A percentile compares a stretch with the other conserved stretches of the same genome.
Conservation (phyloP, 2,113 vertebrate genomes). For the Antechinus stuartii region DNA sequence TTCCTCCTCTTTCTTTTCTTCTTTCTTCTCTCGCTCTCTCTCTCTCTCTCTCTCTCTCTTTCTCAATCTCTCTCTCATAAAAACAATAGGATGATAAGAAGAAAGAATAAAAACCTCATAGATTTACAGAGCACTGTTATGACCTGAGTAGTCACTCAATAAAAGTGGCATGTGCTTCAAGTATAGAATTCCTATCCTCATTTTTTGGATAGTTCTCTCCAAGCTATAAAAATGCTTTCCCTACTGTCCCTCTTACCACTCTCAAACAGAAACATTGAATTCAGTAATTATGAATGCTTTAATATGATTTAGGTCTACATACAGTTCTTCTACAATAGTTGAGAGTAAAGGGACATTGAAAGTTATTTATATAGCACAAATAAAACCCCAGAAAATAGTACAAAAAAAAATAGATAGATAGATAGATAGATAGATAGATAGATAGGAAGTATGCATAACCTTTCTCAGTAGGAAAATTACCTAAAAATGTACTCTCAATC, state of each 20-base stretch:
- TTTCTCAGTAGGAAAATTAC: neutral
- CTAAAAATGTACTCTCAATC: neutral
- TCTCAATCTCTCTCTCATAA: neutral
- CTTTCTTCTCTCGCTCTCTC: too few species aligned
- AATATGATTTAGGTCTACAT: constrained; percentile 41
- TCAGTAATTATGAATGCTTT: constrained; percentile 45
- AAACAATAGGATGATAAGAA: constrained; percentile 4
- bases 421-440: neutral
- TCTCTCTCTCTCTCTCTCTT: too few species aligned
- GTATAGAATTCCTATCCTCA: neutral
- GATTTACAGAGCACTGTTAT: neutral
- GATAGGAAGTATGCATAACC: neutral
- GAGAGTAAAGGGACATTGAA: constrained; percentile 30
- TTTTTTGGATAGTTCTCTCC: constrained; percentile 43
- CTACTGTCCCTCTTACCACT: neutral
- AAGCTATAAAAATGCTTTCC: constrained; percentile 43
- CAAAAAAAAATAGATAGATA: neutral
- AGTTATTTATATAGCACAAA: constrained; percentile 14
- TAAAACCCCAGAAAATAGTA: constrained; percentile 53
- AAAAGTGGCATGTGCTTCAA: constrained; percentile 5
- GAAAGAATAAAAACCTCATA: constrained; percentile 36
- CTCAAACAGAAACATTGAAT: constrained; percentile 46
- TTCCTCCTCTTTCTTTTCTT: too few species aligned
- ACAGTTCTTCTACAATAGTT: constrained; percentile 25
- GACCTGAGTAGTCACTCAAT: neutral